These are phyloP conservation scores for Asobara japonica DNA, from an alignment of 1,140 invertebrate genomes.

Conservation along the genomic window DNA sequence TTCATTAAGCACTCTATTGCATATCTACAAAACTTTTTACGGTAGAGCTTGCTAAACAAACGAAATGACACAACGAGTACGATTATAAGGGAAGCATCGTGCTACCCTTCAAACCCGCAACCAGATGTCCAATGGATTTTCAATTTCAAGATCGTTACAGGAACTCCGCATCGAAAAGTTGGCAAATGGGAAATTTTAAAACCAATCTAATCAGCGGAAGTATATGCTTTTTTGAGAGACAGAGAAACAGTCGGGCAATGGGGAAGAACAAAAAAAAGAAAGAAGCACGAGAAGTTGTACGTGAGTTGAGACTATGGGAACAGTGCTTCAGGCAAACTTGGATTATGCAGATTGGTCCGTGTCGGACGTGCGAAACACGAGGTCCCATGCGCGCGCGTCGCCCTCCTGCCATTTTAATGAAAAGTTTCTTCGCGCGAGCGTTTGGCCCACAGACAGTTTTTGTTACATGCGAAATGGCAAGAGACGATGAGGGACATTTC, in stretches of 20 bases:
- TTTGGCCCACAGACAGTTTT: background rate
- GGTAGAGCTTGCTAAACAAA: too few relatives aligned
- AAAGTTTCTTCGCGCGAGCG: conserved; percentile 23
- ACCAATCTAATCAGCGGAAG: too few relatives aligned
- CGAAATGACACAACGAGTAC: too few relatives aligned
- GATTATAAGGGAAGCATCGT: too few relatives aligned
- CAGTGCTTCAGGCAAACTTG: conserved; percentile 31
- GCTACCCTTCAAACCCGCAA: too few relatives aligned
- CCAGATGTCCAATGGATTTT: too few relatives aligned
- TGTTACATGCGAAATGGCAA: background rate
- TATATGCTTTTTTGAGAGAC: conserved; percentile 12
- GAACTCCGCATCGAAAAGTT: too few relatives aligned
- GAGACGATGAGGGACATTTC: background rate
- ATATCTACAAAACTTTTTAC: too few relatives aligned
- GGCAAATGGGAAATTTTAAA: too few relatives aligned
- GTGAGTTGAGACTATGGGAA: conserved; percentile 35
- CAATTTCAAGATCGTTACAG: too few relatives aligned
- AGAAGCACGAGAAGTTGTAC: conserved; percentile 22
- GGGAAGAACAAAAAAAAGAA: background rate
- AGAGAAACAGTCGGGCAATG: background rate
- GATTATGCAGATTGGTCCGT: conserved; percentile 39
- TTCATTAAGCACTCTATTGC: too few relatives aligned
- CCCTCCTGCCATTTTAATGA: conserved; percentile 36
- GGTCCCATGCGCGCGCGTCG: conserved; percentile 24
- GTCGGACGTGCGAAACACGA: conserved; percentile 38